Evolutionary conservation across 1,140 invertebrate genomes (phyloP), one percentile per base, ranked within the genome.

Genomic region (Drosophila seguyi): DNA sequence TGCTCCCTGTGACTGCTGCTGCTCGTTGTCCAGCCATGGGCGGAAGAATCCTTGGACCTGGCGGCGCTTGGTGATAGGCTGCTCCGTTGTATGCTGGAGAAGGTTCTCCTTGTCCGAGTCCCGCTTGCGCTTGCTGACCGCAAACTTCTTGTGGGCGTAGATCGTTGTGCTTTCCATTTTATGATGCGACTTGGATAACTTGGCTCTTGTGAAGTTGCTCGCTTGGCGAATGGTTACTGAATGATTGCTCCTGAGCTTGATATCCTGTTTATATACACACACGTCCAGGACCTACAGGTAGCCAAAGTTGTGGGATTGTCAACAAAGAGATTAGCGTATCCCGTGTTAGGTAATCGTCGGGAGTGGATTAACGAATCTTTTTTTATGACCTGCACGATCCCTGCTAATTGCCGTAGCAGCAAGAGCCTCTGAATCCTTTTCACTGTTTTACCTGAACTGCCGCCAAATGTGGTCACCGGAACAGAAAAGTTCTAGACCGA

Each of bases 191-290:
- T 41, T 22, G 31, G 16, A 18, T 27, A n/a, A 14, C n/a, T 61
- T 6, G 8, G n/a, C 11, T 25, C 3, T 16, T 41, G 10, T 29
- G 75, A 76, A 76, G 42, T 53, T 73, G 52, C 75, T 75, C 39
- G 73, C 48, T 76, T 45, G 66, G 79, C 66, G 83, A 73, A 76
- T 58, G 45, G 14, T 82, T 38, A 36, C 16, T 62, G 83, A 87
- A 87, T 87, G 83, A 57, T 50, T 25, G 36, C 6, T 34, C 38
- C 34, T 34, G 4, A 29, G 50, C 22, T 48, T 66, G 66, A 82
- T 87, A 69, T 82, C 75, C 71, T 83, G 59, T 73, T 87, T 87
- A 87, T 87, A 87, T 87, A 38, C 42, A 16, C 53, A 48, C 3
- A 36, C 16, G 34, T 18, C 38, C 22, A 39, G 39, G 34, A 11